Conservation (phyloP, 2,888 invertebrate genomes). For the Oeneis ivallda region DNA sequence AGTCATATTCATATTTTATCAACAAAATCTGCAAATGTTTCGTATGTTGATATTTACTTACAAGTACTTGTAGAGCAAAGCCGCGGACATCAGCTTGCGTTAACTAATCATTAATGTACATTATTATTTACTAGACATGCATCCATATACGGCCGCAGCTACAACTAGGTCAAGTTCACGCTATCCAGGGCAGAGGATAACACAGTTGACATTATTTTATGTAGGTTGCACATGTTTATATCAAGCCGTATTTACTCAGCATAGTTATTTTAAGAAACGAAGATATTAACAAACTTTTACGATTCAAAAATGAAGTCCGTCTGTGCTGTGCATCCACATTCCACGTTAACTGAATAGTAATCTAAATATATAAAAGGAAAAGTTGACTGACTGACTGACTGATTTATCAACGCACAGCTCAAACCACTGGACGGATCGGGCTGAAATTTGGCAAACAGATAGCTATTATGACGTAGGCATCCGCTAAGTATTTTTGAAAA, state of each 20-base stretch:
- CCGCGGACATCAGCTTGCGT: not conserved
- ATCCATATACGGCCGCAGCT: constrained; percentile 50
- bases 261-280: constrained; percentile 32
- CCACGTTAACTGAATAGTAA: not conserved
- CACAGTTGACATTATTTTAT: constrained; percentile 67
- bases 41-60: not conserved
- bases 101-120: constrained; percentile 46
- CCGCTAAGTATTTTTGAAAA: too few species aligned
- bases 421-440: too few species aligned
- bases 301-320: constrained; percentile 16
- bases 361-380: too few species aligned
- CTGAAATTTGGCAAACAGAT: too few species aligned
- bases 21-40: not conserved
- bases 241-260: constrained; percentile 33
- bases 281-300: constrained; percentile 26
- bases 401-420: too few species aligned
- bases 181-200: constrained; percentile 77
- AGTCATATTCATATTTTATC: not conserved
- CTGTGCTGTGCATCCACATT: too few species aligned
- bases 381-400: too few species aligned
- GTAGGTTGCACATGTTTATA: constrained; percentile 46
- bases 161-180: constrained; percentile 75
- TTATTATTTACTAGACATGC: constrained; percentile 49
- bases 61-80: not conserved
- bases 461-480: too few species aligned